Base-by-base conservation (phyloP, 2,113 vertebrate species). In the Albula glossodonta region DNA sequence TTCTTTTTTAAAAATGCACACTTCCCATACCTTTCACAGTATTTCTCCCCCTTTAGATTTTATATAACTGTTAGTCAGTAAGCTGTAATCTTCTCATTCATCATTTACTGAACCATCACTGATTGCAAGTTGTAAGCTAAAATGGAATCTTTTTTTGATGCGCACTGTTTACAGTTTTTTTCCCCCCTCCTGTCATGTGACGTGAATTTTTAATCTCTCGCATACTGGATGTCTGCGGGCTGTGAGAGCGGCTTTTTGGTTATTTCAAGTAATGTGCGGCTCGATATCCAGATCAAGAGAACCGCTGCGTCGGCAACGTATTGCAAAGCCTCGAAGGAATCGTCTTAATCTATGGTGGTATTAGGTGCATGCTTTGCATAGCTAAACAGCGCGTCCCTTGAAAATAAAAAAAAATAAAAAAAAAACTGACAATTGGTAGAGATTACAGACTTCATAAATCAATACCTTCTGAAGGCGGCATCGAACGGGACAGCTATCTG, bases 331-430 rank as follows among this genome's bases (percentile, higher is more conserved):
- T 82, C 22, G 15, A 19, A n/a, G 81, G 81, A 82, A 31, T 22
- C 81, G 22, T 82, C 81, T 56, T 82, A 82, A 82, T 82, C 81
- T 82, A 52, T 82, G 81, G 52, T 56, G 52, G 81, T 56, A 82
- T 82, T 82, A 82, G 81, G 13, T 22, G 49, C 81, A 82, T 25
- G 81, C 81, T 82, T 82, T 82, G 81, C 81, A 82, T 82, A 56
- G 81, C n/a, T 82, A 82, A 82, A 82, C 51, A 82, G 81, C 51
- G 25, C 31, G 56, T 82, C 81, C 52, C 81, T 82, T 31, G 81
- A 82, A 41, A 41, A 41, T 41, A 41, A 41, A 41, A 41, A 41
- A 41, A 41, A 41, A 41, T 1, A 41, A 51, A 52, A 41, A 41
- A 41, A 41, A 41, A 51, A 52, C 81, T 56, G n/a, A 82, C 81